Percentiles rank a stretch among this genome's conserved stretches.
phyloP scores from a whole-genome alignment of 2,797 vertebrate species.

The Taenioides sp. region DNA sequence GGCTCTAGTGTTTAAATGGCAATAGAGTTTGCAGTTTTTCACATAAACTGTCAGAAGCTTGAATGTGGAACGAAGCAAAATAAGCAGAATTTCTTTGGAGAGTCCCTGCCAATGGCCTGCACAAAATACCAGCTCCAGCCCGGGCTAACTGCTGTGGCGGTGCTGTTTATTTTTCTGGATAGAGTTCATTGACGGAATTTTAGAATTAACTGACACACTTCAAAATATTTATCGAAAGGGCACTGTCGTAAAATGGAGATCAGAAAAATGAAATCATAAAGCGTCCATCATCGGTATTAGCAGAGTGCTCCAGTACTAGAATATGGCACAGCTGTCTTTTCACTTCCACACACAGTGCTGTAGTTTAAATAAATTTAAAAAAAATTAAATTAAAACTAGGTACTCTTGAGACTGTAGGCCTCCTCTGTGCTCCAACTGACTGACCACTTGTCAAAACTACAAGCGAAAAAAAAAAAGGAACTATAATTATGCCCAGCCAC shows the following conservation, averaged over 20 bases:
- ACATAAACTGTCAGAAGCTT: slow-evolving; percentile 77
- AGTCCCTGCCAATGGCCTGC: slow-evolving; percentile 69
- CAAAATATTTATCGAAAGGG: slow-evolving; percentile 82
- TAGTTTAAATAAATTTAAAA: slow-evolving; percentile 67
- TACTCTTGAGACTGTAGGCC: slow-evolving; percentile 36
- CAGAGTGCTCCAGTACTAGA: slow-evolving; percentile 25
- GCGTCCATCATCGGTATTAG: slow-evolving; percentile 64
- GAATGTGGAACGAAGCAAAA: slow-evolving; percentile 78
- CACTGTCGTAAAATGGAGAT: slow-evolving; percentile 73
- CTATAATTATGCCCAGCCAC: slow-evolving; percentile 50
- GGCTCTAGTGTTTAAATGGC: slow-evolving; percentile 71
- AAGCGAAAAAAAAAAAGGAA: slow-evolving; percentile 40
- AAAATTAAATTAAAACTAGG: slow-evolving; percentile 19
- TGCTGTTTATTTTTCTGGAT: slow-evolving; percentile 82
- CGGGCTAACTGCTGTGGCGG: slow-evolving; percentile 71
- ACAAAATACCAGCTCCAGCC: slow-evolving; percentile 76
- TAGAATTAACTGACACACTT: slow-evolving; percentile 83
- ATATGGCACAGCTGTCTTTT: slow-evolving; percentile 60
- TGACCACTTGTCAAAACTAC: slow-evolving; percentile 73
- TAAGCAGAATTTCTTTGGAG: slow-evolving; percentile 75
- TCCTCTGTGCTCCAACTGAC: slow-evolving; percentile 55
- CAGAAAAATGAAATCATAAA: slow-evolving; percentile 63
- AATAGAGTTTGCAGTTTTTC: slow-evolving; percentile 74
- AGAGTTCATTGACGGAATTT: slow-evolving; percentile 79
- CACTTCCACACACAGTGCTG: slow-evolving; percentile 45